phyloP scores from a whole-genome alignment of 2,113 vertebrate genomes.

The Athene noctua region DNA sequence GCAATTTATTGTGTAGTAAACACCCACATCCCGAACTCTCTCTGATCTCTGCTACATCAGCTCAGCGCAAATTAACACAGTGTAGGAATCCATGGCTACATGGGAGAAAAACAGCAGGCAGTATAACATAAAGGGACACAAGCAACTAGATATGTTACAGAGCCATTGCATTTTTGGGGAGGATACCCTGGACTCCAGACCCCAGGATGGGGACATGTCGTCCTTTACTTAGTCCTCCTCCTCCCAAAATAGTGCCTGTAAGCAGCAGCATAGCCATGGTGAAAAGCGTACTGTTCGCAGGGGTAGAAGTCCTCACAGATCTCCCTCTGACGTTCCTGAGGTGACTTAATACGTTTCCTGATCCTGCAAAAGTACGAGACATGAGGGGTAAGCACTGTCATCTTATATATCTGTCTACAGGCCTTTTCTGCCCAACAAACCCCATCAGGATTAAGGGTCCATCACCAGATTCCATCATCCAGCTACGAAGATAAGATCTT shows the following conservation, averaged over 20 bases:
- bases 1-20: slow-evolving; percentile 71
- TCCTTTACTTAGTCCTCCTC: slow-evolving; percentile 49
- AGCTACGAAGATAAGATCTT: background rate
- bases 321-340: slow-evolving; percentile 80
- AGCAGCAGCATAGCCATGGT: slow-evolving; percentile 78
- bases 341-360: slow-evolving; percentile 72
- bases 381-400: background rate
- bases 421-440: background rate
- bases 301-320: slow-evolving; percentile 85
- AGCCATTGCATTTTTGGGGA: slow-evolving; percentile 27
- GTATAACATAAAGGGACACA: slow-evolving; percentile 47
- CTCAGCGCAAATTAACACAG: slow-evolving; percentile 11
- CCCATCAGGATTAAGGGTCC: background rate
- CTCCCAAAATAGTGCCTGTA: slow-evolving; percentile 80
- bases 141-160: slow-evolving; percentile 66
- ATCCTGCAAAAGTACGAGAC: slow-evolving; percentile 51
- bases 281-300: slow-evolving; percentile 78
- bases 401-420: background rate
- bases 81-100: slow-evolving; percentile 34
- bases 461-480: background rate
- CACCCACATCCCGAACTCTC: slow-evolving; percentile 34
- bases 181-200: slow-evolving; percentile 26
- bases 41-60: slow-evolving; percentile 43
- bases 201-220: background rate
- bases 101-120: slow-evolving; percentile 33